Base-by-base conservation (phyloP, 35 echinoderm and acorn worm genomes). In the Antedon bifida region DNA sequence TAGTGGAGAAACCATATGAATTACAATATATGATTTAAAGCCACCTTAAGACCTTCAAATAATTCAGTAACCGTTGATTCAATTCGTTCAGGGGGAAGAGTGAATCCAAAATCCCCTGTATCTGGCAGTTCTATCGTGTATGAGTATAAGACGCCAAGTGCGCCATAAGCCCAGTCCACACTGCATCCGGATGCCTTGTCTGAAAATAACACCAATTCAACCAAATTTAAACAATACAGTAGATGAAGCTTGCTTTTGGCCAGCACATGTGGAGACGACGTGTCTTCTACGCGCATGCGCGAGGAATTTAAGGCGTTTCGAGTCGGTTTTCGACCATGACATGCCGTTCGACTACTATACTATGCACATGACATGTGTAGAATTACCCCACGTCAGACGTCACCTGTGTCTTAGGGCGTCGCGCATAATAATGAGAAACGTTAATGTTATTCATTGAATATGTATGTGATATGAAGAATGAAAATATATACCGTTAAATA, bases 121-220 rank as follows among this genome's bases (percentile, higher is more conserved):
- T 80, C 78, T 8, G 16, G 31, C 11, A 80, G 35, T 28, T 80
- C 78, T 23, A 80, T 17, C 9, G 31, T 30, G 34, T 80, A 80
- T 30, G 78, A 80, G 28, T 80, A 38, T 14, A 5, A 38, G 2
- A 39, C 29, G 34, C 30, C 30, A 0, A 35, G 34, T 0, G 30
- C 78, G 10, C 34, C 78, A 80, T 80, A 80, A 4, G 78, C 35
- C 78, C 78, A 80, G 39, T 80, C 78, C 28, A 80, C n/a, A 80
- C 78, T 80, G n/a, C 3, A 38, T 19, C 78, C 78, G 0, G 78
- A 34, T 3, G 78, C 34, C 39, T 4, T 30, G n/a, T 64, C 51
- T 64, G 51, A 26, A 64, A 26, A 64, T 29, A 38, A 80, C 36
- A 80, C 23, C 19, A 3, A 80, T 29, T 36, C 2, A 29, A 39